phyloP scores from a whole-genome alignment of 2,888 invertebrate species.

The Meliscaeva auricollis region DNA sequence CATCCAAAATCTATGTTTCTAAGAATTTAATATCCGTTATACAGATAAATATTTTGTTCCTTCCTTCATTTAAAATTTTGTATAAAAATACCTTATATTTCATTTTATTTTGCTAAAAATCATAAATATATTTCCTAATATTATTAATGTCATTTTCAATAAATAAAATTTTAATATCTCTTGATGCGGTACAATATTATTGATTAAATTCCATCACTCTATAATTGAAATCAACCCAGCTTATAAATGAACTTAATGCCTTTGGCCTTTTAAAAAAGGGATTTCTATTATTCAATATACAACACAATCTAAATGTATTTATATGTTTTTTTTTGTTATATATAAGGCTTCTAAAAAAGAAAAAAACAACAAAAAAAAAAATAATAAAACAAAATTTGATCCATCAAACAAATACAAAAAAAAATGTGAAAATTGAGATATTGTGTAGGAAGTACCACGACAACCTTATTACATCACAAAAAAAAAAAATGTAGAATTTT shows the following conservation, averaged over 20 bases:
- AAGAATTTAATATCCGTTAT: no score
- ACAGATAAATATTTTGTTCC: no score
- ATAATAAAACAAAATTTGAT: slow-evolving; percentile 16
- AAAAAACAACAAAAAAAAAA: background rate
- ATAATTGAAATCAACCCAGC: no score
- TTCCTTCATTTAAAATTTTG: no score
- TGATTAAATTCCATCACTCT: no score
- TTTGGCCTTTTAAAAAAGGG: background rate
- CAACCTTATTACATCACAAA: slow-evolving; percentile 18
- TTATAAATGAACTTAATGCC: background rate
- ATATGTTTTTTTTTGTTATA: slow-evolving; percentile 1
- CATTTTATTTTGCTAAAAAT: no score
- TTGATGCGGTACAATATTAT: no score
- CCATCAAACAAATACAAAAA: slow-evolving; percentile 10
- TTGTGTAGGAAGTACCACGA: slow-evolving; percentile 8
- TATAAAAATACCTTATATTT: no score
- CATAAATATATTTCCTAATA: no score
- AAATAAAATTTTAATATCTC: no score
- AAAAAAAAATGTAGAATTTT: slow-evolving; percentile 1
- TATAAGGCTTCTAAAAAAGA: background rate
- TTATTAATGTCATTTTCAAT: no score
- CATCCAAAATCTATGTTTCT: no score
- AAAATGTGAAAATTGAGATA: slow-evolving; percentile 35
- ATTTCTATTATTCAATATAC: slow-evolving; percentile 1
- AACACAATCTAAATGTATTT: background rate